phyloP scores from a whole-genome alignment of 2,888 invertebrate species.

The Sesamia inferens region DNA sequence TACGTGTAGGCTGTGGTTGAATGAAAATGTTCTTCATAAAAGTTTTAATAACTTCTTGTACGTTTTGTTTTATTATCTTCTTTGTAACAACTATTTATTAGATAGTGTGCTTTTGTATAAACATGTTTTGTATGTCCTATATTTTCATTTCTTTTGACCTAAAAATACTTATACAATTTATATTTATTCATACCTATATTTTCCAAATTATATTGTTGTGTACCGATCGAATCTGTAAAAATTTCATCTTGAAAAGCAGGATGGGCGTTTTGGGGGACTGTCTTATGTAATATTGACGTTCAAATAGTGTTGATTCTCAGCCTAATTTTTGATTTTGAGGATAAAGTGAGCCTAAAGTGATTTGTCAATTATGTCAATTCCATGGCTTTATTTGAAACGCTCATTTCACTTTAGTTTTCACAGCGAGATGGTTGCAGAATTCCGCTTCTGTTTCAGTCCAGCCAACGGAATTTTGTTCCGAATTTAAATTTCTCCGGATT shows the following conservation, averaged over 20 bases:
- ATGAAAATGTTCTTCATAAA: constrained; percentile 49
- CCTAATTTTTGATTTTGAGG: no score
- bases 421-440: no score
- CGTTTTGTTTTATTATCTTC: constrained; percentile 12
- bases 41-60: constrained; percentile 21
- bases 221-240: no score
- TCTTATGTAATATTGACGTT: no score
- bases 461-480: no score
- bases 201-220: neutral
- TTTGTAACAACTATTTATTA: constrained; percentile 2
- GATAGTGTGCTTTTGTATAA: neutral
- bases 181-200: neutral
- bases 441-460: neutral
- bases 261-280: no score
- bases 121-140: neutral
- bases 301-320: no score
- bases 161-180: neutral
- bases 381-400: no score
- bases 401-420: no score
- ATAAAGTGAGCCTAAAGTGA: no score
- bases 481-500: neutral
- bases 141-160: neutral
- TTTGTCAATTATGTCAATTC: no score
- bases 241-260: no score
- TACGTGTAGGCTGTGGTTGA: constrained; percentile 50